Base-by-base conservation (phyloP, 2,797 vertebrate genomes). In the Gymnoscopelus braueri region DNA sequence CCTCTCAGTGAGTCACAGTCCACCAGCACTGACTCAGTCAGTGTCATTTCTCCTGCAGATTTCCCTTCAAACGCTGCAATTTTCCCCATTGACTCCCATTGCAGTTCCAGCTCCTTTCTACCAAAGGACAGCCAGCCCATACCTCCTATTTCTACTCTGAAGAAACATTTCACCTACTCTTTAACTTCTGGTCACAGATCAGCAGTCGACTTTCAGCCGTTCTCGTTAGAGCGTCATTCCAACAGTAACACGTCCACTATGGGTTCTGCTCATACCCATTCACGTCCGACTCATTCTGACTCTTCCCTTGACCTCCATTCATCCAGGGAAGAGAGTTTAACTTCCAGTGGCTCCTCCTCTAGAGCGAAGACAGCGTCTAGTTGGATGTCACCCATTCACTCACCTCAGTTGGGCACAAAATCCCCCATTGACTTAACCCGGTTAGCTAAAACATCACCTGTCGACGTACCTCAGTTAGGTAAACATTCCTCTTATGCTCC, bases 161-260 rank as follows among this genome's bases (percentile, higher is more conserved):
- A 19, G 0, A 59, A 68, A 51, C 50, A 13, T 3, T 51, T 15
- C 3, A 0, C 50, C 50, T 4, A 15, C 9, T 4, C 50, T n/a
- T 51, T 51, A 4, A 15, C 50, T 2, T 15, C 3, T 0, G 24
- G 44, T 53, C 63, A 50, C 44, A 54, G 12, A 23, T 13, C 26
- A 7, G 9, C 35, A 4, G 1, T 0, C 15, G 60, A 53, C 2
- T 4, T 19, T 26, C 24, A 6, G 12, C 53, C 65, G 29, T 47
- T 54, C 10, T 14, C 71, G 12, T 24, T 51, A 19, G 23, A 39
- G 13, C 15, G 44, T 1, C 26, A 62, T 71, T 77, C 64, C 44
- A 5, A 15, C 9, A 4, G 9, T 2, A 44, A 48, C 0, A 3
- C 55, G 4, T 29, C 55, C 12, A 26, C 13, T 29, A 3, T 26